These are phyloP conservation scores for Manacus vitellinus DNA, from an alignment of 2,113 vertebrate species.

Conservation along the genomic window DNA sequence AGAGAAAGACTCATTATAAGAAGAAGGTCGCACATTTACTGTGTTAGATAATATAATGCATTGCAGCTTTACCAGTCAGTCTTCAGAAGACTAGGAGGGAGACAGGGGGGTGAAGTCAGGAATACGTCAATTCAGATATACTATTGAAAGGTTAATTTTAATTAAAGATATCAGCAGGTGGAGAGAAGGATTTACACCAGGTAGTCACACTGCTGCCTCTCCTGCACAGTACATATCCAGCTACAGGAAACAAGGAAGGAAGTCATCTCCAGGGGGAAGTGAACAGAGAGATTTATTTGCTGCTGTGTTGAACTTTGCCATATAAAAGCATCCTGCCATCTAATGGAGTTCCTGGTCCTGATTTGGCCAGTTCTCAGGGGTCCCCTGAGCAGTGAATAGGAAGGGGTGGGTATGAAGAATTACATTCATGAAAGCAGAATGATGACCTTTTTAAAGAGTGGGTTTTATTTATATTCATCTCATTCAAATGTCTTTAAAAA, in stretches of 20 bases:
- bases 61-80: not conserved
- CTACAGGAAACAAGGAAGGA: conserved; percentile 51
- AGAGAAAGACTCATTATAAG: not conserved
- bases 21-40: not conserved
- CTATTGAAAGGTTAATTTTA: not conserved
- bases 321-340: not conserved
- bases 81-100: not conserved
- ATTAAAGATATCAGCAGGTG: not conserved
- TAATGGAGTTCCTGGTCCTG: conserved; percentile 9
- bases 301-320: conserved; percentile 41
- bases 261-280: conserved; percentile 33
- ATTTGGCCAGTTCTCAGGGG: not conserved
- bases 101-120: not conserved
- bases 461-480: not conserved
- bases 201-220: not conserved
- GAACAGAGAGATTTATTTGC: conserved; percentile 42
- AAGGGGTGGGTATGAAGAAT: not conserved
- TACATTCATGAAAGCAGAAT: not conserved
- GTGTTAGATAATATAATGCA: not conserved
- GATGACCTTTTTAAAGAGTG: not conserved
- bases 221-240: not conserved
- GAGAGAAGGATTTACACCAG: conserved; percentile 1
- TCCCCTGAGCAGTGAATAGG: not conserved
- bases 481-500: not conserved
- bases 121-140: not conserved